phyloP scores from a whole-genome alignment of 2,888 invertebrate genomes.

The Lithophane semibrunnea region DNA sequence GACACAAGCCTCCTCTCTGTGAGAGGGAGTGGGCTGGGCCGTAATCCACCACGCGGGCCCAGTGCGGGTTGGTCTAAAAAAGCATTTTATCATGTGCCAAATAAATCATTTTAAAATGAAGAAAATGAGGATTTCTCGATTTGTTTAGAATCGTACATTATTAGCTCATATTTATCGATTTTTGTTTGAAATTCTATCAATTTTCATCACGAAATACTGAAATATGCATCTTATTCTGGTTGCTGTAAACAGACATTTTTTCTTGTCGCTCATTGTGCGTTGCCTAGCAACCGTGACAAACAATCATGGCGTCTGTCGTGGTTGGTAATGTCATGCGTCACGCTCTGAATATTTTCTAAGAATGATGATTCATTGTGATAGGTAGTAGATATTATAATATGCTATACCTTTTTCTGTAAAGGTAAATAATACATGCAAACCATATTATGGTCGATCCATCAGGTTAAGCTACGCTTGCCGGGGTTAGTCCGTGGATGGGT shows the following conservation, averaged over 20 bases:
- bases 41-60: neutral
- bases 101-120: neutral
- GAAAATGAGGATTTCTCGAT: neutral
- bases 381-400: neutral
- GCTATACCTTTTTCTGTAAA: neutral
- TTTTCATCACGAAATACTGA: conserved; percentile 4
- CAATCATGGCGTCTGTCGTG: conserved; percentile 19
- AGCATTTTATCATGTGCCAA: neutral
- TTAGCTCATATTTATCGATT: neutral
- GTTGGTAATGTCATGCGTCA: neutral
- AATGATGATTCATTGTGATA: conserved; percentile 10
- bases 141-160: conserved; percentile 11
- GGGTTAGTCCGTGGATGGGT: no score
- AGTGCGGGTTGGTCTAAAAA: neutral
- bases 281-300: conserved; percentile 53
- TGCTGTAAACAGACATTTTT: neutral
- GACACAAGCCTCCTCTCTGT: neutral
- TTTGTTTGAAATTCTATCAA: conserved; percentile 32
- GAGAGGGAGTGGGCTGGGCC: neutral
- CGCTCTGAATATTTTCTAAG: conserved; percentile 31
- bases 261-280: conserved; percentile 30
- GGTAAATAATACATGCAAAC: neutral
- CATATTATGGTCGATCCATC: no score
- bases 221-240: neutral
- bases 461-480: no score